Evolutionary conservation across 2,888 invertebrate genomes (phyloP), one percentile per base, ranked within the genome.

Genomic region (Trichopria drosophilae): DNA sequence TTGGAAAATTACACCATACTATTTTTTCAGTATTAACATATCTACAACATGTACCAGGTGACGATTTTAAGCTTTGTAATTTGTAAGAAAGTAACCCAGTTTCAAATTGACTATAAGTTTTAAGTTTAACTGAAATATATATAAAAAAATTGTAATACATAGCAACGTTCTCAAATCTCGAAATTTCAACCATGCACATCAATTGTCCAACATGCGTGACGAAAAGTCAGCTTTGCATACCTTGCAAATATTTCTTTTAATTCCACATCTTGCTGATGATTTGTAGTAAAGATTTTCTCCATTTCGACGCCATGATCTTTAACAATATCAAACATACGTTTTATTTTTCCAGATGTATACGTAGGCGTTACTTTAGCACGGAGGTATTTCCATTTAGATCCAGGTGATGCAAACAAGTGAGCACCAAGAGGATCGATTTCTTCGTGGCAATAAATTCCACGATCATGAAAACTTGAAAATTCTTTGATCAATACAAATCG

Each of bases 321-420:
- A 4, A 69, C 47, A 15, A 59, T 55, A 5, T 43, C 44, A 29
- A 65, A 68, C 68, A 70, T 70, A 12, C 46, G 44, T 45, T 67
- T 70, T 61, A 71, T 60, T 46, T 68, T 70, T 13, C 69, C 67
- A 1, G 69, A 60, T 4, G 71, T 69, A 45, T 71, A 71, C 6
- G 68, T 65, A 9, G 72, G 70, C 10, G 66, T 67, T 13, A 72
- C 50, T 52, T 71, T 71, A 16, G 59, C 49, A 3, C 71, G 57
- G 19, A 72, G 37, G 44, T 58, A 58, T 9, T 60, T 63, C 72
- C 72, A 72, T 20, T 63, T 59, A 7, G 56, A 39, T 1, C 71
- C 71, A 4, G 55, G 35, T 10, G 63, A 29, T 0, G 57, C 46
- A 31, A 67, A 61, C 16, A 68, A 53, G 35, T 66, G 57, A 1